Base-by-base conservation (phyloP, 2,113 vertebrate genomes). In the Morone chrysops region DNA sequence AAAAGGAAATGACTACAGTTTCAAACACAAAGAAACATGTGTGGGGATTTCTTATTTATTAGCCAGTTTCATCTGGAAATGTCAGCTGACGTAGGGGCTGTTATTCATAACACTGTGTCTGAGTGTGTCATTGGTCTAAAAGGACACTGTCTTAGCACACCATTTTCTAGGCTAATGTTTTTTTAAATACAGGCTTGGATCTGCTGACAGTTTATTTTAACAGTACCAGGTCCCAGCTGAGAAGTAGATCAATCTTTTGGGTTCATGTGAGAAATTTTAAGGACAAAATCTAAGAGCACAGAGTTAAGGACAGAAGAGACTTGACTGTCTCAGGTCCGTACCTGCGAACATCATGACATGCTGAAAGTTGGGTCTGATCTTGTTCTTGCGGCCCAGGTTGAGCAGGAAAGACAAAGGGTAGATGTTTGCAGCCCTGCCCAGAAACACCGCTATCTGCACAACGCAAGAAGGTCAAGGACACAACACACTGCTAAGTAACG, bases 291-390 rank as follows among this genome's bases (percentile, higher is more conserved):
- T 4, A 10, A 48, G 10, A 48, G 25, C 9, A 0, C 1, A 70
- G 18, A 25, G 22, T 10, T 56, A 31, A 31, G 31, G 20, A 66
- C 40, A 47, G 31, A 31, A 31, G 69, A 36, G 12, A 40, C 36
- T 22, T 17, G 3, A 40, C 10, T 5, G 17, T 36, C 12, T 47
- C 14, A 3, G 25, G 6, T n/a, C 63, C 8, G 1, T 95, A 98
- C 98, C 98, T 92, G 98, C 97, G 95, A 99, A 99, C 98, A 99
- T 99, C 98, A 99, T 99, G 94, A 99, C 97, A 18, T 99, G 97
- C 87, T 99, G 98, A 83, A 98, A 96, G 90, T 98, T 98, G 6
- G 94, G 96, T 77, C 96, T 92, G 1, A 99, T 99, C 94, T 97
- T 99, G 93, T 97, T 97, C 92, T 95, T 97, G 83, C 98, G 97